Percentiles rank a stretch among this genome's conserved stretches.
Conservation (phyloP, 2,797 vertebrate species). For the Alosa sapidissima region DNA sequence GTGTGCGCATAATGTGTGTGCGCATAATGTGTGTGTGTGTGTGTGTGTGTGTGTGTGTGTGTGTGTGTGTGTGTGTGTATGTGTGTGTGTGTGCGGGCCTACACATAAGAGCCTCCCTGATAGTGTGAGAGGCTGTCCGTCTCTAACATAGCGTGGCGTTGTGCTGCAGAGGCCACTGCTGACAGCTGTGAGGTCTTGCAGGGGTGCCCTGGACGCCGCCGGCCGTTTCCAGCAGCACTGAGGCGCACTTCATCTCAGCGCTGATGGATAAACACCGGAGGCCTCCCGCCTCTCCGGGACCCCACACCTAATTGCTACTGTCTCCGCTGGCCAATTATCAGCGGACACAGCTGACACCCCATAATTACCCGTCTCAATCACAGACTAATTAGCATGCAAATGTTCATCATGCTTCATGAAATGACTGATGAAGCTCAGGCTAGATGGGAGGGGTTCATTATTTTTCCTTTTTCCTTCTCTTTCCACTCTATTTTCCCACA, state of each 20-base stretch:
- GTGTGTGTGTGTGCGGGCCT: conserved; percentile 23
- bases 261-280: conserved; percentile 24
- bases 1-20: too few species aligned
- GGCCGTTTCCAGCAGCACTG: conserved; percentile 31
- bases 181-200: conserved; percentile 46
- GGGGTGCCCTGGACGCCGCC: conserved; percentile 11
- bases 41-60: not conserved
- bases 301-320: not conserved
- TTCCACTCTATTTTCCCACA: not conserved
- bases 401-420: not conserved
- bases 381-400: conserved; percentile 7
- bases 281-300: not conserved
- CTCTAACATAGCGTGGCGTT: conserved; percentile 36
- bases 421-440: not conserved
- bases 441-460: not conserved
- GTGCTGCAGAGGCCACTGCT: conserved; percentile 33
- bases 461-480: not conserved
- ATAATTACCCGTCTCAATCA: conserved; percentile 25
- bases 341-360: not conserved
- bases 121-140: conserved; percentile 27
- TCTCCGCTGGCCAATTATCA: not conserved
- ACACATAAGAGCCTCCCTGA: conserved; percentile 8
- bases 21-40: too few species aligned
- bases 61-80: conserved; percentile 10
- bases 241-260: conserved; percentile 22